phyloP scores from a whole-genome alignment of 2,888 invertebrate genomes.

The Bimastos eiseni region DNA sequence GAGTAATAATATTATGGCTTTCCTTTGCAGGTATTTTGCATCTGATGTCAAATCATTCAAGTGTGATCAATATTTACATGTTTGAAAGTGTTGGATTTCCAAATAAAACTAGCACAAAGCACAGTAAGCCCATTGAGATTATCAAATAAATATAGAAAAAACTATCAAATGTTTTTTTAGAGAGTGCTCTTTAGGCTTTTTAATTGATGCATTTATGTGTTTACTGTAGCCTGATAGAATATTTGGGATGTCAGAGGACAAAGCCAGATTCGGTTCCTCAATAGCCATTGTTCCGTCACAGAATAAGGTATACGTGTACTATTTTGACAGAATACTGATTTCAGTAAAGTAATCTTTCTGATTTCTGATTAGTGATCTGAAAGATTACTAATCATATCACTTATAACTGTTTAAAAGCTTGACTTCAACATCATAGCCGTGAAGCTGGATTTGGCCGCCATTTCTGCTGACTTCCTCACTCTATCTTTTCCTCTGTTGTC shows the following conservation, averaged over 20 bases:
- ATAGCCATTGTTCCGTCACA: slow-evolving; percentile 6
- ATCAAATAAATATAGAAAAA: not conserved
- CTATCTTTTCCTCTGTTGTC: too few relatives aligned
- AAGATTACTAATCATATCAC: too few relatives aligned
- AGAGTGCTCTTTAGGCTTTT: not conserved
- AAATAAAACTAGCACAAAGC: slow-evolving; percentile 13
- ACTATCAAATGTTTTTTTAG: not conserved
- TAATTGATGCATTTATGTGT: not conserved
- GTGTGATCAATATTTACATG: not conserved
- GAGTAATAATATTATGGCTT: too few relatives aligned
- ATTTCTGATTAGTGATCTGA: too few relatives aligned
- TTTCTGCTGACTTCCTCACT: too few relatives aligned
- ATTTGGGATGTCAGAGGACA: slow-evolving; percentile 30
- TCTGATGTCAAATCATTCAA: too few relatives aligned
- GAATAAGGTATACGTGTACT: not conserved
- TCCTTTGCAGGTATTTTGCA: too few relatives aligned
- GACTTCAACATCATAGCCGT: too few relatives aligned
- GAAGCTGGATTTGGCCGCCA: too few relatives aligned
- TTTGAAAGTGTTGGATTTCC: not conserved
- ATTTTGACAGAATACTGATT: not conserved
- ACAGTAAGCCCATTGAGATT: not conserved
- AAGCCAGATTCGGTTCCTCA: slow-evolving; percentile 31
- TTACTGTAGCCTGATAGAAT: slow-evolving; percentile 29
- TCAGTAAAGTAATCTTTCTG: not conserved
- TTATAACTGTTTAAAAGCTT: too few relatives aligned